Base-by-base conservation (phyloP, 1,140 invertebrate species). In the Spodoptera litura region DNA sequence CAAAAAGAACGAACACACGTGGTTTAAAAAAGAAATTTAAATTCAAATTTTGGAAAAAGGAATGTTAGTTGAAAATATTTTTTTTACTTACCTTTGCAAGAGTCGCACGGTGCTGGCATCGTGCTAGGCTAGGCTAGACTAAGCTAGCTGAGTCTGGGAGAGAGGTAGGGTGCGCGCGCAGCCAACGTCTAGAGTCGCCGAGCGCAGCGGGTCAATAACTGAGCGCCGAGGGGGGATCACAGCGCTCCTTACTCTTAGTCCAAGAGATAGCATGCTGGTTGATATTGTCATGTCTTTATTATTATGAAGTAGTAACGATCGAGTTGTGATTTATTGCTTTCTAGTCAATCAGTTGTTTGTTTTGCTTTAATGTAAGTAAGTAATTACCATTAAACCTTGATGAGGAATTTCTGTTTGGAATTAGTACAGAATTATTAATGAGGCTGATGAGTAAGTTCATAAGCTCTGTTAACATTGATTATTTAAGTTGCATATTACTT, bases 81-180 rank as follows among this genome's bases (percentile, higher is more conserved):
- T 38, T 44, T 44, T 8, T 10, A 10, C 31, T 90, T 87, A 94
- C 92, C 87, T 89, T 93, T 94, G 73, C 92, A 94, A 66, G 90
- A 88, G 52, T 94, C 92, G 79, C 92, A 94, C 35, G 92, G 92
- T 10, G 92, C 91, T 80, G 90, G 92, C 92, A 93, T 94, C 58
- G 82, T 62, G 61, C 35, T 66, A n/a, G 72, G 13, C 59, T 64
- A 75, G 59, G 73, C 58, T 75, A 75, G 83, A 81, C 80, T 79
- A 82, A 78, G 81, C 76, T 87, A 86, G 84, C 87, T 81, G 72
- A 83, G 84, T 84, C 80, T 86, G 85, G 81, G 15, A 27, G 38
- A 27, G 38, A 68, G 75, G 72, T 13, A 20, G 58, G 49, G 51
- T 70, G 79, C 82, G 83, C 86, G 86, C 86, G 80, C 82, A 79